Conservation (phyloP, 2,888 invertebrate species). For the Sympetrum striolatum region DNA sequence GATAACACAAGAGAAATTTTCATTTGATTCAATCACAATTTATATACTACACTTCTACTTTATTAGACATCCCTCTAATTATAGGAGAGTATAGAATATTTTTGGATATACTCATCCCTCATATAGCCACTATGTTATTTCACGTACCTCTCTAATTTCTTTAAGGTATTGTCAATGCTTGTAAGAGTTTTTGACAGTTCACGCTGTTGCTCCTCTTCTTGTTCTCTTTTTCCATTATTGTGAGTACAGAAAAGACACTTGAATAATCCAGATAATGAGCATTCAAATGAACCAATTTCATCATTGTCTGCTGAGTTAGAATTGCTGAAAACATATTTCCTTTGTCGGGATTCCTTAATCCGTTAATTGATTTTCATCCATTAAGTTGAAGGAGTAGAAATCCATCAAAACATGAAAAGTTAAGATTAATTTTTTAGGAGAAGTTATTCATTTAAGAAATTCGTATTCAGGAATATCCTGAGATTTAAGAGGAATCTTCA, state of each 20-base stretch:
- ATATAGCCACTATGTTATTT: not conserved
- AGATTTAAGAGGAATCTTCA: no score
- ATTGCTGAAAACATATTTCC: not conserved
- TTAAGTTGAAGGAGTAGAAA: not conserved
- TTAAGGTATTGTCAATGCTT: conserved; percentile 54
- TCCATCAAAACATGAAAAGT: not conserved
- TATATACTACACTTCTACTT: no score
- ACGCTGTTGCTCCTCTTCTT: conserved; percentile 52
- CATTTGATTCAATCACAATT: no score
- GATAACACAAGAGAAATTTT: no score
- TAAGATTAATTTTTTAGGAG: no score
- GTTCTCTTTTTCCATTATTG: conserved; percentile 53
- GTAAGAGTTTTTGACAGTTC: conserved; percentile 52
- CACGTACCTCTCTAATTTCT: conserved; percentile 54
- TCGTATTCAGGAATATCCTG: no score
- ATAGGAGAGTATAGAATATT: no score
- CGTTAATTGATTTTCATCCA: not conserved
- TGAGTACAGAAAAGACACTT: conserved; percentile 55
- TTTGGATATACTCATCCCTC: not conserved
- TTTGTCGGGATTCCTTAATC: not conserved
- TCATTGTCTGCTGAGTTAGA: conserved; percentile 46
- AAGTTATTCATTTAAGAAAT: no score
- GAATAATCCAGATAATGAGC: conserved; percentile 56
- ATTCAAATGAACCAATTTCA: conserved; percentile 55
- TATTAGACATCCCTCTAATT: no score